Evolutionary conservation across 2,888 invertebrate species (phyloP).

Genomic region (Drosophila atripex): DNA sequence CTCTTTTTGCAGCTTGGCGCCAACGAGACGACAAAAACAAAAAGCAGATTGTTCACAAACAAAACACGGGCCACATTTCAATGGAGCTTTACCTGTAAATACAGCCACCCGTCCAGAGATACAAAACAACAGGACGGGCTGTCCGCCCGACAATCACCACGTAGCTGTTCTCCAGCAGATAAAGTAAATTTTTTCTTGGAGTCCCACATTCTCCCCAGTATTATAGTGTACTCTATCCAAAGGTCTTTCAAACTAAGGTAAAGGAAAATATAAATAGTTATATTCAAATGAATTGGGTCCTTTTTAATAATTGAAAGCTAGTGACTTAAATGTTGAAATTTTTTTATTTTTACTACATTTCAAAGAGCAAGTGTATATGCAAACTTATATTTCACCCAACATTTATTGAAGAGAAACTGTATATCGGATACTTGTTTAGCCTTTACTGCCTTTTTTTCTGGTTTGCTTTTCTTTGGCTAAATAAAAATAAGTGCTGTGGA

Average conservation of each 20-base stretch:
- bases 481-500: slow-evolving; percentile 62
- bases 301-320: too few relatives aligned
- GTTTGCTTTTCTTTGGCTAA: slow-evolving; percentile 36
- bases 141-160: slow-evolving; percentile 30
- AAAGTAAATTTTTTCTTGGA: slow-evolving; percentile 61
- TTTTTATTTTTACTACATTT: too few relatives aligned
- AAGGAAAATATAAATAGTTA: neutral
- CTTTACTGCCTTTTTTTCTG: neutral
- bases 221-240: slow-evolving; percentile 1
- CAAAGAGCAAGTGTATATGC: too few relatives aligned
- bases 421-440: neutral
- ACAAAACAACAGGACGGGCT: slow-evolving; percentile 19
- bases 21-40: slow-evolving; percentile 73
- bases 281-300: too few relatives aligned
- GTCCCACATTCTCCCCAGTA: neutral
- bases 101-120: slow-evolving; percentile 34
- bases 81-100: slow-evolving; percentile 74
- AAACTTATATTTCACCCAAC: neutral
- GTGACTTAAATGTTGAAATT: too few relatives aligned
- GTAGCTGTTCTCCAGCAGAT: slow-evolving; percentile 54
- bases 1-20: slow-evolving; percentile 52
- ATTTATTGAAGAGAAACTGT: too few relatives aligned
- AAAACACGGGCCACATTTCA: slow-evolving; percentile 75
- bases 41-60: slow-evolving; percentile 77
- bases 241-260: neutral